A percentile compares a stretch with the other conserved stretches of the same genome.
Evolutionary conservation across 2,888 invertebrate genomes (phyloP).

Genomic region (Rhingia rostrata): DNA sequence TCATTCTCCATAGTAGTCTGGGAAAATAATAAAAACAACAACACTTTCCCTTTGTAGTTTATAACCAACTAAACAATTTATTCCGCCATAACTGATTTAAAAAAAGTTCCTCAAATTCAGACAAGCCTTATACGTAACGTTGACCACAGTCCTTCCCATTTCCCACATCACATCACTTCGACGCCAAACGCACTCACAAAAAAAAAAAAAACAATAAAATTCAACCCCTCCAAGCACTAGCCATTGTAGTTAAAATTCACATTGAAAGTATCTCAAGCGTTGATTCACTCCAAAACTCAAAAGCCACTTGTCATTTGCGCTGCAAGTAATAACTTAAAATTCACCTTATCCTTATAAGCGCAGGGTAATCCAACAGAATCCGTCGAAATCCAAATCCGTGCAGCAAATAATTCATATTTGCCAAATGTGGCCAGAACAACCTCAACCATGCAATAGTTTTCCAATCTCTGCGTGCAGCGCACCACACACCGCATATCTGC

Average conservation of each 20-base stretch:
- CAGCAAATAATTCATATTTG: constrained; percentile 66
- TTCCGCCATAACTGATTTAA: no score
- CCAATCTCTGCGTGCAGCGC: not conserved
- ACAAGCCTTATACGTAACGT: no score
- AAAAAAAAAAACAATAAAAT: not conserved
- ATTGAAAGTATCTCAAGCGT: constrained; percentile 57
- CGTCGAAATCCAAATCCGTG: constrained; percentile 20
- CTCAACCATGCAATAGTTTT: constrained; percentile 30
- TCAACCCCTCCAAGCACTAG: constrained; percentile 2
- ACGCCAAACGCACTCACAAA: constrained; percentile 20
- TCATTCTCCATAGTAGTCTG: no score
- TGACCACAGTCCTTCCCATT: not conserved
- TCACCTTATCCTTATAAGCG: constrained; percentile 32
- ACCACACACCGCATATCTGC: constrained; percentile 34
- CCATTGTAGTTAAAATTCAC: constrained; percentile 29
- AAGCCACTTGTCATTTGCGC: constrained; percentile 54
- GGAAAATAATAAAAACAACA: no score
- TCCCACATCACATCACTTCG: constrained; percentile 44
- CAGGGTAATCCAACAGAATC: constrained; percentile 51
- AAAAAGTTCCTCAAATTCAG: no score
- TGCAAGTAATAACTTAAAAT: constrained; percentile 57
- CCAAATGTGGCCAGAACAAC: constrained; percentile 41
- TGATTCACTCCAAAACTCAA: constrained; percentile 52
- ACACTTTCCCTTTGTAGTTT: no score
- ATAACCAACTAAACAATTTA: no score